phyloP scores from a whole-genome alignment of 2,797 vertebrate genomes.

The Sebastes iracundus region DNA sequence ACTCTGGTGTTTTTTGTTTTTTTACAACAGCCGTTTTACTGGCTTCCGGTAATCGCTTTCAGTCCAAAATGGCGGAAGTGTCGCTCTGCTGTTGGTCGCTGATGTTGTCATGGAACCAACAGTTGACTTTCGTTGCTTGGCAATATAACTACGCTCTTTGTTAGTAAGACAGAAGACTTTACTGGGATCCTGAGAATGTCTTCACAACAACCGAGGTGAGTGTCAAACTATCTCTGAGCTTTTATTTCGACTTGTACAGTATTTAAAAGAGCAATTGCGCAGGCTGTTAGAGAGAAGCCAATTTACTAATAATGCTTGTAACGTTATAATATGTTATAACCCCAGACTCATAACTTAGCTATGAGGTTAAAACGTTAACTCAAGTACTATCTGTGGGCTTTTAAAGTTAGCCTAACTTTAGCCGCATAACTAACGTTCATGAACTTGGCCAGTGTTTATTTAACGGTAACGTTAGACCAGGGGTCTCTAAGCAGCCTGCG shows the following conservation, averaged over 20 bases:
- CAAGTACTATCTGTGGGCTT: background rate
- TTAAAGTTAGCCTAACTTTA: background rate
- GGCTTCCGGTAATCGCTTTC: too few relatives aligned
- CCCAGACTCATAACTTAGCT: too few relatives aligned
- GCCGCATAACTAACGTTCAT: background rate
- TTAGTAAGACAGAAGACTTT: background rate
- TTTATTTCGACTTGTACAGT: too few relatives aligned
- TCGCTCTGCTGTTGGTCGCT: too few relatives aligned
- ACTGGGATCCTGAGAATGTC: background rate
- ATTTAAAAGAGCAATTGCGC: background rate
- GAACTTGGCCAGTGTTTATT: background rate
- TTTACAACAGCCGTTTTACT: background rate
- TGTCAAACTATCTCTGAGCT: background rate
- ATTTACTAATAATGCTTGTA: background rate
- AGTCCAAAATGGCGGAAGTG: too few relatives aligned
- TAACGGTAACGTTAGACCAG: too few relatives aligned
- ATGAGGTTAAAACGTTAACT: background rate
- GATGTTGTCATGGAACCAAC: too few relatives aligned
- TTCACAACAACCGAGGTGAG: background rate
- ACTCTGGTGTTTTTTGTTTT: background rate
- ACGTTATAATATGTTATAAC: background rate
- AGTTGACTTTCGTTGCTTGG: too few relatives aligned
- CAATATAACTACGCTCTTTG: background rate
- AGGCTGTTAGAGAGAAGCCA: background rate
- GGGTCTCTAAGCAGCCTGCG: too few relatives aligned